Evolutionary conservation across 92 coral and sea anemone species (phyloP).

Genomic region (Porites divaricata): DNA sequence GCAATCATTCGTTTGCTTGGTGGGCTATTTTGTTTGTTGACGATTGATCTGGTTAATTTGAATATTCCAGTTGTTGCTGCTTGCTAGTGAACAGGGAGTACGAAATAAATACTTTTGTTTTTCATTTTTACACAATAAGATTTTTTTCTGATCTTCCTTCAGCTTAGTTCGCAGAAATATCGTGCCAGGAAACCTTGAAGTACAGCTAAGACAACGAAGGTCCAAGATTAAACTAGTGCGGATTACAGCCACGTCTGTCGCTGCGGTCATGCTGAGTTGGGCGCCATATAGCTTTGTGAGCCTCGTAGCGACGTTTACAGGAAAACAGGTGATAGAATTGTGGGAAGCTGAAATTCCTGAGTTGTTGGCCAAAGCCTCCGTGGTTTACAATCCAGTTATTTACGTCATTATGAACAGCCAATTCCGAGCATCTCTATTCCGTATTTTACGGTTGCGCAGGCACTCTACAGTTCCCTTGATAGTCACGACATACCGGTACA

Average conservation of each 20-base stretch:
- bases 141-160: background rate
- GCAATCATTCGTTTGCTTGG: too few relatives aligned
- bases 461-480: background rate
- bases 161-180: slow-evolving; percentile 26
- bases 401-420: slow-evolving; percentile 59
- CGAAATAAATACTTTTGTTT: background rate
- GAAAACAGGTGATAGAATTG: slow-evolving; percentile 39
- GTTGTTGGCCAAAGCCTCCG: slow-evolving; percentile 77
- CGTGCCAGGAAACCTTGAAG: slow-evolving; percentile 27
- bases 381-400: slow-evolving; percentile 74
- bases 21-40: too few relatives aligned
- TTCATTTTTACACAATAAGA: background rate
- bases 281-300: slow-evolving; percentile 75
- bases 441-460: slow-evolving; percentile 13
- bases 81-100: background rate
- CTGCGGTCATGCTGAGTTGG: slow-evolving; percentile 71
- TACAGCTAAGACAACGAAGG: slow-evolving; percentile 49
- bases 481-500: background rate
- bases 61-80: background rate
- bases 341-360: slow-evolving; percentile 68
- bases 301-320: slow-evolving; percentile 42
- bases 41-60: too few relatives aligned
- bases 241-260: slow-evolving; percentile 57
- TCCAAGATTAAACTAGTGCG: slow-evolving; percentile 54
- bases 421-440: slow-evolving; percentile 49